These are phyloP conservation scores for Spodoptera litura DNA, from an alignment of 1,140 invertebrate genomes.

Conservation along the genomic window DNA sequence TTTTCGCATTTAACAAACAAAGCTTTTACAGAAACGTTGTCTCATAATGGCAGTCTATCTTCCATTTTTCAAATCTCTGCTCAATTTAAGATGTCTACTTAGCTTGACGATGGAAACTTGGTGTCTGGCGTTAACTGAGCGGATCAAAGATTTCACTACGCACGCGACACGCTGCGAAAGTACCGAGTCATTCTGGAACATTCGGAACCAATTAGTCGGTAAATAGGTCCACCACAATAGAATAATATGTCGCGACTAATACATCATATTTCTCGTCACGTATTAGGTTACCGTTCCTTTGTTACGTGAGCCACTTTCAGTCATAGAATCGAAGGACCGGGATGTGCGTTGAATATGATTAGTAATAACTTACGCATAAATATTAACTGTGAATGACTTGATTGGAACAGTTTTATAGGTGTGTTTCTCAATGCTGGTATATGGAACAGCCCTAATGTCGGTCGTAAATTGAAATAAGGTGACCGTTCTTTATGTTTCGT, in stretches of 20 bases:
- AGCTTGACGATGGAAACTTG: conserved; percentile 25
- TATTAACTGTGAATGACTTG: conserved; percentile 56
- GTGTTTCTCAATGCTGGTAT: conserved; percentile 25
- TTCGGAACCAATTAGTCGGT: conserved; percentile 76
- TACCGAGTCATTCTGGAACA: conserved; percentile 63
- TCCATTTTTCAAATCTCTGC: background rate
- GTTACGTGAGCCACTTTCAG: conserved; percentile 84
- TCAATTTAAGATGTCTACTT: conserved; percentile 16
- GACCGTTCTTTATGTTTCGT: background rate
- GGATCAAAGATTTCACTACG: conserved; percentile 66
- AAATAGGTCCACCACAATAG: conserved; percentile 77
- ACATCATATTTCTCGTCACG: conserved; percentile 83
- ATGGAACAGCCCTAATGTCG: conserved; percentile 1
- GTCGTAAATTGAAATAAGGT: conserved; percentile 18
- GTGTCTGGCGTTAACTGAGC: conserved; percentile 41
- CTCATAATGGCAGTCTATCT: background rate
- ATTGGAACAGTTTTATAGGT: conserved; percentile 35
- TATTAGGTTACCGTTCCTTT: conserved; percentile 83
- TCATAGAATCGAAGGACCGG: conserved; percentile 76
- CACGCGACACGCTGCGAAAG: conserved; percentile 57
- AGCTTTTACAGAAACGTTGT: background rate
- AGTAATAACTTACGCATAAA: conserved; percentile 78
- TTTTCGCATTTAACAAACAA: too few relatives aligned
- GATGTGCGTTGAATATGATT: conserved; percentile 82
- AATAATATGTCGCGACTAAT: conserved; percentile 77